Evolutionary conservation across 2,113 vertebrate genomes (phyloP).

Genomic region (Gavialis gangeticus): DNA sequence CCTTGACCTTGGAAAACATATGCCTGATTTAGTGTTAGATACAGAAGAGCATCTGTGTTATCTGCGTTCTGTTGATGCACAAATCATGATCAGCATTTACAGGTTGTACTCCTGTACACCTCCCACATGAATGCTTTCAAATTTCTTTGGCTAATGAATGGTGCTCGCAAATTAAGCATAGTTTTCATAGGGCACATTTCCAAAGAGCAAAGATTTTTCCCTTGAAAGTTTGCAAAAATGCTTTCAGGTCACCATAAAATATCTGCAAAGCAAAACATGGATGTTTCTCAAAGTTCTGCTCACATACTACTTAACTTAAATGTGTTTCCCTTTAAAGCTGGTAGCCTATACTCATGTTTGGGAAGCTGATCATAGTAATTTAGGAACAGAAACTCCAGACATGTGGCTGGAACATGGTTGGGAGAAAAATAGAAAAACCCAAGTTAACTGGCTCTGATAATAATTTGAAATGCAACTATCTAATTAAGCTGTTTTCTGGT

Average conservation of each 20-base stretch:
- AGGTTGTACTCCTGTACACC: neutral
- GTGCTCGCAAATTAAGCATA: conserved; percentile 28
- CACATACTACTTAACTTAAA: conserved; percentile 34
- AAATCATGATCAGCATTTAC: conserved; percentile 8
- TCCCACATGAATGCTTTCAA: neutral
- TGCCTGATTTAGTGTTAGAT: neutral
- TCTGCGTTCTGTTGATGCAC: neutral
- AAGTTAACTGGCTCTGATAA: neutral
- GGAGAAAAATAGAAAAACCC: conserved; percentile 30
- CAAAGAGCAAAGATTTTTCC: neutral
- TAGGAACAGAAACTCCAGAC: conserved; percentile 51
- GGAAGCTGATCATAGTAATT: neutral
- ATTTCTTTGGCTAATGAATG: conserved; percentile 35
- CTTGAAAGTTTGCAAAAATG: neutral
- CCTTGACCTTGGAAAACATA: conserved; percentile 1
- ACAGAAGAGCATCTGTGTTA: neutral
- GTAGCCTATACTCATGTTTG: neutral
- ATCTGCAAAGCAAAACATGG: conserved; percentile 50
- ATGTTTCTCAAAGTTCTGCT: conserved; percentile 40
- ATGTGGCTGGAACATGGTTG: conserved; percentile 58
- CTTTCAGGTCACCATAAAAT: conserved; percentile 18
- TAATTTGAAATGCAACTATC: conserved; percentile 27
- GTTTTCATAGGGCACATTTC: conserved; percentile 9
- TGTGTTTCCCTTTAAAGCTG: conserved; percentile 54
- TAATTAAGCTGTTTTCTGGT: neutral